phyloP scores from a whole-genome alignment of 35 echinoderm and acorn worm species.

The Heliocidaris erythrogramma region DNA sequence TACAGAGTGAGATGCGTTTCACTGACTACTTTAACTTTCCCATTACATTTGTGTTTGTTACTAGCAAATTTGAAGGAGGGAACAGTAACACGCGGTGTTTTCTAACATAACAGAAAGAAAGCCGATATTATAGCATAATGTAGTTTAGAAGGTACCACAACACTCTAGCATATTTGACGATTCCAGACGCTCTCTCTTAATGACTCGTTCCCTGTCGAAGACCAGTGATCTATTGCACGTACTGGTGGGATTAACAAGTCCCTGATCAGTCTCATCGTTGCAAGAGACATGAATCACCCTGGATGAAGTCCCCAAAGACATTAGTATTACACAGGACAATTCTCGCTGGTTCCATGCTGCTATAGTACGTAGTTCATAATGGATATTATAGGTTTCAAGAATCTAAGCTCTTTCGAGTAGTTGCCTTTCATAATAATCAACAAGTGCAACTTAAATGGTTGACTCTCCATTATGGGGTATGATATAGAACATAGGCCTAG shows the following conservation, averaged over 20 bases:
- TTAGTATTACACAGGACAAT: background rate
- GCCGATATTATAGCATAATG: background rate
- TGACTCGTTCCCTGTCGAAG: background rate
- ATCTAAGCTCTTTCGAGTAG: no score
- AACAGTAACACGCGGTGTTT: no score
- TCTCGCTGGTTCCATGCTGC: background rate
- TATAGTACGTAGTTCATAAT: background rate
- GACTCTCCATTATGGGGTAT: no score
- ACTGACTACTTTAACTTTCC: background rate
- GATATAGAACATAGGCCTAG: no score
- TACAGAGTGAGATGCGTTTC: no score
- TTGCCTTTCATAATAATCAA: no score
- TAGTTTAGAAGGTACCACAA: background rate
- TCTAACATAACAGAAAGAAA: background rate
- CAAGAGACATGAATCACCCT: background rate
- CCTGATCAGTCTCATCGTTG: background rate
- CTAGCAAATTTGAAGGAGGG: background rate
- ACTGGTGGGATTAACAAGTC: conserved; percentile 25
- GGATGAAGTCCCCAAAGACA: background rate
- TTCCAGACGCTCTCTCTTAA: background rate
- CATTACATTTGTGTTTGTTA: background rate
- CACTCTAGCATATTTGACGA: background rate
- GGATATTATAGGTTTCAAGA: background rate
- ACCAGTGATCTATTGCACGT: background rate
- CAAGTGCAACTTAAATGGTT: no score